Conservation (phyloP, 2,888 invertebrate genomes). For the Tillus elongatus region DNA sequence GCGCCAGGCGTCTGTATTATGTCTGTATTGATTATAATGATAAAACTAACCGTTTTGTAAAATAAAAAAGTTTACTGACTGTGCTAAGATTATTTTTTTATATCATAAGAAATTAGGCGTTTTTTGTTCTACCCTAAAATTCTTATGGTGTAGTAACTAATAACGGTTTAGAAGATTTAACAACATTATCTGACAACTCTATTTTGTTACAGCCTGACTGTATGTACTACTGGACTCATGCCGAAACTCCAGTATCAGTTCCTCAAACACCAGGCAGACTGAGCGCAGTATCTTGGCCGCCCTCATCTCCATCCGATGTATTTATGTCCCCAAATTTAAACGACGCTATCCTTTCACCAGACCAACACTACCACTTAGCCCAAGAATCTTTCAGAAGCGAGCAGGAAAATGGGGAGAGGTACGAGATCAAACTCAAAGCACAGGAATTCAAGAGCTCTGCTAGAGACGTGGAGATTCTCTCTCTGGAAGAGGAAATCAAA, state of each 20-base stretch:
- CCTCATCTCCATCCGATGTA: constrained; percentile 38
- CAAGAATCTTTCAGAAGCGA: constrained; percentile 13
- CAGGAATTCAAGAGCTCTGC: constrained; percentile 31
- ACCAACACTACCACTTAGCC: constrained; percentile 17
- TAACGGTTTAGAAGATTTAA: too few species aligned
- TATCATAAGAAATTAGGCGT: too few species aligned
- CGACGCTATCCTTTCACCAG: constrained; percentile 24
- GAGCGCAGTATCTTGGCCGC: constrained; percentile 66
- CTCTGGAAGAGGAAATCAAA: constrained; percentile 45
- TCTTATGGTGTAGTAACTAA: too few species aligned
- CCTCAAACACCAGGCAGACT: constrained; percentile 67
- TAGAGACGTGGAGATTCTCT: constrained; percentile 35
- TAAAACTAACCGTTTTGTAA: too few species aligned
- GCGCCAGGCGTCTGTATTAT: too few species aligned
- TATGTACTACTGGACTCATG: constrained; percentile 87
- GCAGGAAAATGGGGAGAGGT: constrained; percentile 14
- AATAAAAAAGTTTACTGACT: too few species aligned
- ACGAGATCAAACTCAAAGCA: too few species aligned
- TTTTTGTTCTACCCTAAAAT: too few species aligned
- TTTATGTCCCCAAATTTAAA: constrained; percentile 25
- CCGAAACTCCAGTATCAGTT: constrained; percentile 57
- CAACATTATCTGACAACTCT: too few species aligned
- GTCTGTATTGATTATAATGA: too few species aligned
- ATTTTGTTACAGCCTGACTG: constrained; percentile 63
- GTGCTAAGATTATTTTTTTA: too few species aligned